phyloP scores from a whole-genome alignment of 2,888 invertebrate species.

The Elmis aenea region DNA sequence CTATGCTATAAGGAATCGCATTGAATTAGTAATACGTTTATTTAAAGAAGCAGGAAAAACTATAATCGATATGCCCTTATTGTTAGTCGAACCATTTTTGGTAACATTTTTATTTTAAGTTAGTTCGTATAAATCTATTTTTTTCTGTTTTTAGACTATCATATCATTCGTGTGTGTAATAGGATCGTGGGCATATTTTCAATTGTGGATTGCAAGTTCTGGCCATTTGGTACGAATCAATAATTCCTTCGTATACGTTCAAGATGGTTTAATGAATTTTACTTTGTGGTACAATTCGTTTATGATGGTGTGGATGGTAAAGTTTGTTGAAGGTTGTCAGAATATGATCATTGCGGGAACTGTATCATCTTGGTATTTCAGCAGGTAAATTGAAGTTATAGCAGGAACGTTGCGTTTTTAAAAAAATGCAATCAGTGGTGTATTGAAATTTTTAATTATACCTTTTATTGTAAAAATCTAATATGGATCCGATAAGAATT shows the following conservation, averaged over 20 bases:
- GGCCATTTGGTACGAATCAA: conserved; percentile 42
- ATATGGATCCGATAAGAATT: no score
- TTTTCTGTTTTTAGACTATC: conserved; percentile 31
- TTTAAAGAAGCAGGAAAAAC: conserved; percentile 66
- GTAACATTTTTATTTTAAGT: no score
- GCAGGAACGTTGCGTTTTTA: no score
- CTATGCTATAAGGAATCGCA: conserved; percentile 55
- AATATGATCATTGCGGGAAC: conserved; percentile 57
- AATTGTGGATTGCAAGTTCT: conserved; percentile 59
- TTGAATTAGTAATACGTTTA: conserved; percentile 57
- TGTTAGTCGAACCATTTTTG: conserved; percentile 57
- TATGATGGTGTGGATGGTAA: conserved; percentile 54
- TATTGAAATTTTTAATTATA: no score
- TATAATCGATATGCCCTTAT: conserved; percentile 54
- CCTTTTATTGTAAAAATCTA: no score
- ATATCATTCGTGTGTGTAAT: conserved; percentile 48
- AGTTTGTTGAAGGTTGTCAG: conserved; percentile 58
- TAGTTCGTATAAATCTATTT: neutral
- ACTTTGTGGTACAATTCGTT: conserved; percentile 46
- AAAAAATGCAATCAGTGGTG: no score
- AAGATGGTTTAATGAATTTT: conserved; percentile 34
- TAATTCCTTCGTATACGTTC: conserved; percentile 35
- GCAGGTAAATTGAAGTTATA: conserved; percentile 50
- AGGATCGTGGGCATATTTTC: conserved; percentile 51
- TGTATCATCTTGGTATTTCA: conserved; percentile 60